Conservation (phyloP, 2,797 vertebrate species). For the Xiphorhynchus erythropygius region DNA sequence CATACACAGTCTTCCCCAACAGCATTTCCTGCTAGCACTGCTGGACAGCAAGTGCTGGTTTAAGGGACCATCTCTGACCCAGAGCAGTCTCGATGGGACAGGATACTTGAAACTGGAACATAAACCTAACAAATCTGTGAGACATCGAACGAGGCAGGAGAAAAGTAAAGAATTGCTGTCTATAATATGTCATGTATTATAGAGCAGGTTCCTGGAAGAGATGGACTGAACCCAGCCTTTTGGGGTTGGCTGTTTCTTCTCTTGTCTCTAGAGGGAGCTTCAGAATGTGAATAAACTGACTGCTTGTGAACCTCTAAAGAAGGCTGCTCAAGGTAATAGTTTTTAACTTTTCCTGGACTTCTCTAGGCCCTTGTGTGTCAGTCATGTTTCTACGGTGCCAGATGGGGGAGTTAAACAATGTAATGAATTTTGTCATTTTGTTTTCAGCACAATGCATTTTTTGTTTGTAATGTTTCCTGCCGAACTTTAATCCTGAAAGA, state of each 20-base stretch:
- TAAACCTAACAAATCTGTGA: background rate
- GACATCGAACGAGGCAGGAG: fast-evolving
- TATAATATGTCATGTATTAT: fast-evolving
- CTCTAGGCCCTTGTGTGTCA: background rate
- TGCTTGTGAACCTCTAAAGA: fast-evolving
- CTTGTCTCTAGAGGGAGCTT: background rate
- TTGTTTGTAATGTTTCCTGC: background rate
- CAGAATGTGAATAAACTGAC: background rate
- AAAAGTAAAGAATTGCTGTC: background rate
- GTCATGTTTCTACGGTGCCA: background rate
- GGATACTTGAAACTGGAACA: background rate
- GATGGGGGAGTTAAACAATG: background rate
- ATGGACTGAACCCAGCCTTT: background rate
- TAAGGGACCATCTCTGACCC: background rate
- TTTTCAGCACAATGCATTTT: background rate
- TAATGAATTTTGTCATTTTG: background rate
- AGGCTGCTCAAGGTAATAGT: background rate
- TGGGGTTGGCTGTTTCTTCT: background rate
- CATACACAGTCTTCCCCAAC: background rate
- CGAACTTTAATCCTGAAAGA: background rate
- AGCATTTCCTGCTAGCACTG: background rate
- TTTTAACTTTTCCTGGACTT: background rate
- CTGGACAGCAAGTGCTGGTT: background rate
- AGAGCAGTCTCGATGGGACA: background rate
- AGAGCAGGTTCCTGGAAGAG: background rate